phyloP scores from a whole-genome alignment of 2,797 vertebrate species.

The Lepus oiostolus region DNA sequence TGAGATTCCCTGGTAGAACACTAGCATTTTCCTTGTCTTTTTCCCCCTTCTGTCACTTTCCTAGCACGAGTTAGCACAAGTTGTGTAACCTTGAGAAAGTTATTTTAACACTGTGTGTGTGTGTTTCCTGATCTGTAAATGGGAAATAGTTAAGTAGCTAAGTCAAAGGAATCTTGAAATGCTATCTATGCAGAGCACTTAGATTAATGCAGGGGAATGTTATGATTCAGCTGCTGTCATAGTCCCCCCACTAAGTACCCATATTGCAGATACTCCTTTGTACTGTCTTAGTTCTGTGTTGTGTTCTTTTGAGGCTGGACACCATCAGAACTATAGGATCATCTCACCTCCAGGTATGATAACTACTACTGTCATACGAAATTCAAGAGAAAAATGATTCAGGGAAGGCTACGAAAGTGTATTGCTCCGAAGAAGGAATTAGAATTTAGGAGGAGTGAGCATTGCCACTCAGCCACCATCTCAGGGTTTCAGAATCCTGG shows the following conservation, averaged over 20 bases:
- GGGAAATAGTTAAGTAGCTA: not conserved
- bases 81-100: not conserved
- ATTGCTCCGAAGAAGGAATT: not conserved
- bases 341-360: not conserved
- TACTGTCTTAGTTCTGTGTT: not conserved
- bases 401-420: not conserved
- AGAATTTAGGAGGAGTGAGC: not conserved
- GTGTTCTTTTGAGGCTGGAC: not conserved
- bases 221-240: not conserved
- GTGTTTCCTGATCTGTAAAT: not conserved
- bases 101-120: not conserved
- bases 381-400: not conserved
- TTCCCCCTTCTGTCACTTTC: not conserved
- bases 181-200: constrained; percentile 3
- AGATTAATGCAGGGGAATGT: not conserved
- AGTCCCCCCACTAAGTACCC: not conserved
- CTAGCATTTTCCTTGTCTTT: not conserved
- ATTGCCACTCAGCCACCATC: no score
- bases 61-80: not conserved
- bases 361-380: not conserved
- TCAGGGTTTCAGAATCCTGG: no score
- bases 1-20: not conserved
- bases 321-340: not conserved
- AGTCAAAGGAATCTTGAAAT: not conserved
- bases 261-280: not conserved